Conservation (phyloP, 2,113 vertebrate genomes). For the Aegithalos caudatus region DNA sequence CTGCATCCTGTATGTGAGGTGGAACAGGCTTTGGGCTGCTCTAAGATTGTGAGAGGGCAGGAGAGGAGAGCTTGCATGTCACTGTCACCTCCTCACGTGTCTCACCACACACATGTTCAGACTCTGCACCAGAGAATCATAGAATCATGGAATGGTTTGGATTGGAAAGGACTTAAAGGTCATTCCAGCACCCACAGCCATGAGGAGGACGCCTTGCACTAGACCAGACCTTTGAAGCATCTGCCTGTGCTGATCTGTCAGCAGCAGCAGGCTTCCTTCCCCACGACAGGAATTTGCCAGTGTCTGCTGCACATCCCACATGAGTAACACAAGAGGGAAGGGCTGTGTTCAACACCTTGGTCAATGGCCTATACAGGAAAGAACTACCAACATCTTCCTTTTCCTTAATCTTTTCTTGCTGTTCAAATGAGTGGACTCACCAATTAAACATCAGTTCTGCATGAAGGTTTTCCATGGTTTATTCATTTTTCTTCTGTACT, state of each 20-base stretch:
- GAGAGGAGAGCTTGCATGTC: not conserved
- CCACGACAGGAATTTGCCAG: fast-evolving
- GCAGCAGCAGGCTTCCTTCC: not conserved
- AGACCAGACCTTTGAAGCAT: not conserved
- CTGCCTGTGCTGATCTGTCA: not conserved
- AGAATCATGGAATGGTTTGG: not conserved
- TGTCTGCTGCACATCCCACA: not conserved
- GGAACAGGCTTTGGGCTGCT: not conserved
- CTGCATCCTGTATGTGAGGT: not conserved
- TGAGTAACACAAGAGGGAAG: not conserved
- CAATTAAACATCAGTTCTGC: not conserved
- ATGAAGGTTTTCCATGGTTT: not conserved
- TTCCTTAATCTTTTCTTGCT: not conserved
- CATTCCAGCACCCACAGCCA: not conserved
- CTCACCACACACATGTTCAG: not conserved
- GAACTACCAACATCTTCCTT: not conserved
- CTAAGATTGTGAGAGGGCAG: not conserved
- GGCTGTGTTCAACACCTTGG: not conserved
- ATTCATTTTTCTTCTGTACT: not conserved
- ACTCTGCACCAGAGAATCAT: not conserved
- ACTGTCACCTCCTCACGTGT: fast-evolving
- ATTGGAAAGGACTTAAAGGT: not conserved
- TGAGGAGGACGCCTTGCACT: not conserved
- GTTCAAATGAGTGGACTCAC: not conserved
- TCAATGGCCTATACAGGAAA: not conserved